A percentile compares a stretch with the other conserved stretches of the same genome.
Evolutionary conservation across 2,113 vertebrate species (phyloP).

Genomic region (Limanda limanda): DNA sequence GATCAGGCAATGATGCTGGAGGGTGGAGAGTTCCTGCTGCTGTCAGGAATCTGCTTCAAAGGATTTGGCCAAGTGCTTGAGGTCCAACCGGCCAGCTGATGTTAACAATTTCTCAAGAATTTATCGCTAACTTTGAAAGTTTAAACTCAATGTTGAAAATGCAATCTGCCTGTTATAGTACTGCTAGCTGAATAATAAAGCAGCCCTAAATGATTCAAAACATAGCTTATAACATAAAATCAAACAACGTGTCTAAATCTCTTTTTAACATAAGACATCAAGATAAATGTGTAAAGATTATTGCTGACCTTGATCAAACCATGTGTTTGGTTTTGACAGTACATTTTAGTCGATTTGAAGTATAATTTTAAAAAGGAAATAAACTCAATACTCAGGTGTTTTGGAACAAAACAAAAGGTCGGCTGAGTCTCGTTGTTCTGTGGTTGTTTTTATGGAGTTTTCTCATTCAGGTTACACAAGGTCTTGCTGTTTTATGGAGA

Average conservation of each 20-base stretch:
- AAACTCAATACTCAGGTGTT: not conserved
- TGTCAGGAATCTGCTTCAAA: constrained; percentile 52
- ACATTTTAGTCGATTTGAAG: too few species aligned
- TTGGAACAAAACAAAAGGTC: not conserved
- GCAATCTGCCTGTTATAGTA: not conserved
- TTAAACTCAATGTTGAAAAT: constrained; percentile 4
- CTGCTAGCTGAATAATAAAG: not conserved
- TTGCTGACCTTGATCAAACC: too few species aligned
- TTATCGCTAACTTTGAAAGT: constrained; percentile 30
- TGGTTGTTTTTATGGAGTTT: not conserved
- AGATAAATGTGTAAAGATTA: too few species aligned
- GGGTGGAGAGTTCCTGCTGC: constrained; percentile 25
- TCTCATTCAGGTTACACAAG: not conserved
- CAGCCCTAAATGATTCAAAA: too few species aligned
- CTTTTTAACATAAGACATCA: too few species aligned
- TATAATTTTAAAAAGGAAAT: not conserved
- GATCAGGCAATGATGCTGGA: constrained; percentile 35
- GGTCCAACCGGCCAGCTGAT: constrained; percentile 29
- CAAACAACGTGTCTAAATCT: too few species aligned
- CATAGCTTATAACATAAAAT: too few species aligned
- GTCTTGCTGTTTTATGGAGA: not conserved
- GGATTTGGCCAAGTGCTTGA: constrained; percentile 4
- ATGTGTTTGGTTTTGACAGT: too few species aligned
- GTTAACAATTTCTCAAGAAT: constrained; percentile 28
- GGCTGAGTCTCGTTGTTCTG: too few species aligned